Evolutionary conservation across 2,888 invertebrate genomes (phyloP), one percentile per base, ranked within the genome.

Genomic region (Nemotelus pantherinus): DNA sequence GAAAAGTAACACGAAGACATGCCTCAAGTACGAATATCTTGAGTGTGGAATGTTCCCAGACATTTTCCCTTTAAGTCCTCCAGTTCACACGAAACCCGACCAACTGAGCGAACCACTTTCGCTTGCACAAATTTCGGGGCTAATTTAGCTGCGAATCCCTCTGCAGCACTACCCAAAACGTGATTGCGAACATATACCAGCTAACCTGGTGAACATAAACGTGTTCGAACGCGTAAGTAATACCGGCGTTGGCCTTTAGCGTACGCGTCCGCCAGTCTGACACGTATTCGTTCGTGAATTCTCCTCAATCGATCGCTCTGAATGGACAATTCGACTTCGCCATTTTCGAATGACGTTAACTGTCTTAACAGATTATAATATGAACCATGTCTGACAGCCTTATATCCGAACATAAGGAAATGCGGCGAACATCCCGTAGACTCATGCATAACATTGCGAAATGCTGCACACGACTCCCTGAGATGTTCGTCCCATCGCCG

Each of bases 381-480:
- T 3, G 2, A 63, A 2, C 47, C 65, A 44, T 67, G 48, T 9
- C 41, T 10, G 2, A 67, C 41, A n/a, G 39, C n/a, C n/a, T 67
- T 1, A 48, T 2, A 67, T 1, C 77, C 72, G 58, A 77, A 79
- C 74, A 80, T 68, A 74, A 63, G 53, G 75, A 78, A 81, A 76
- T 68, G 77, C 65, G 72, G 72, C 55, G 43, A 79, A 72, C 57
- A 77, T 55, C 71, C 68, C 7, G 50, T 63, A 39, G 55, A 57
- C 10, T 41, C 70, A 45, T 75, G 71, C 63, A 67, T 50, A 10
- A 67, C 45, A 70, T 76, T 79, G 67, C 68, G 67, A 5, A 76
- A n/a, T 10, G 65, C 68, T 2, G 68, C n/a, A 47, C 57, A 25
- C 3, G 64, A 64, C 3, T 76, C 76, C 3, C 7, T 4, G 4